A percentile compares a stretch with the other conserved stretches of the same genome.
These are phyloP conservation scores for Petrocephalus sullivani DNA, from an alignment of 2,797 vertebrate genomes.

Conservation along the genomic window DNA sequence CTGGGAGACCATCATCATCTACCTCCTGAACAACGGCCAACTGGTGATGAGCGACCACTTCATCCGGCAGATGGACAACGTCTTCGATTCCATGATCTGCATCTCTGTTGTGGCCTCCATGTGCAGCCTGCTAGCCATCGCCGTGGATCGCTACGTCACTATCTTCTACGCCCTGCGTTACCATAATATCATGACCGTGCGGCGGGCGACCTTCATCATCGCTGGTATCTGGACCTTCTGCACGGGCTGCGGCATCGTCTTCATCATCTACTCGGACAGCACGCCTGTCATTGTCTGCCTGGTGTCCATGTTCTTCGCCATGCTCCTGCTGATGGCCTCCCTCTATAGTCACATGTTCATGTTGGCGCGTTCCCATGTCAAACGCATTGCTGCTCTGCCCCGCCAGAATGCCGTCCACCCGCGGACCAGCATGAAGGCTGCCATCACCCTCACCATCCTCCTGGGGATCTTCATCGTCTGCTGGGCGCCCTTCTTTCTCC, in stretches of 20 bases:
- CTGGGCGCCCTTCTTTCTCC: constrained; percentile 94
- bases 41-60: constrained; percentile 76
- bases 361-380: constrained; percentile 86
- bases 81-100: constrained; percentile 95
- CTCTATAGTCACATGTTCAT: constrained; percentile 99
- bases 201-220: constrained; percentile 75
- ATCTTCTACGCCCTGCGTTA: constrained; percentile 96
- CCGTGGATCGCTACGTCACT: constrained; percentile 92
- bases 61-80: constrained; percentile 86
- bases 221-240: constrained; percentile 87
- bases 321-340: constrained; percentile 92
- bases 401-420: constrained; percentile 78
- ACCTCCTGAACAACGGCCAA: constrained; percentile 79
- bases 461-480: constrained; percentile 93
- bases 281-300: constrained; percentile 87
- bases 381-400: constrained; percentile 82
- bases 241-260: constrained; percentile 79
- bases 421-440: constrained; percentile 82
- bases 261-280: constrained; percentile 89
- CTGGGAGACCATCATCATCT: constrained; percentile 89
- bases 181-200: constrained; percentile 89
- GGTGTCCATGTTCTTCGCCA: constrained; percentile 87
- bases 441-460: constrained; percentile 88
- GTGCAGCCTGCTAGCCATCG: constrained; percentile 91
- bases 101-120: constrained; percentile 93